Evolutionary conservation across 2,888 invertebrate species (phyloP).

Genomic region (Elegia similella): DNA sequence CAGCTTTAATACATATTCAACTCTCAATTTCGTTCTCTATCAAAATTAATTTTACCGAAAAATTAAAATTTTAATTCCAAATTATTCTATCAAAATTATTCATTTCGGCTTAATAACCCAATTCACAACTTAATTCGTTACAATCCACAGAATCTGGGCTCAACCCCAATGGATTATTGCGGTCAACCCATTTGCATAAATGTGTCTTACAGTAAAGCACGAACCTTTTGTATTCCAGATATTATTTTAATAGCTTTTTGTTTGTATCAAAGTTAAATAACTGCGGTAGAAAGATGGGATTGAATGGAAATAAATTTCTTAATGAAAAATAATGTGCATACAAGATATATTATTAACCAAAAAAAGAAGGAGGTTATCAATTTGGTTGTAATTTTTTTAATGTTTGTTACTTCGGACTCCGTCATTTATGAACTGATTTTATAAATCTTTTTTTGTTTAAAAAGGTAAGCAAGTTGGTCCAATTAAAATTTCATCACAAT

Average conservation of each 20-base stretch:
- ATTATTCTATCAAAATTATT: constrained; percentile 1
- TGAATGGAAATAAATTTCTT: neutral
- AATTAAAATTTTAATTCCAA: neutral
- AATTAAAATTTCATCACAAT: too few relatives aligned
- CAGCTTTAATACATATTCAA: too few relatives aligned
- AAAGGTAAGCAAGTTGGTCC: too few relatives aligned
- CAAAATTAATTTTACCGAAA: neutral
- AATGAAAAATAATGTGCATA: too few relatives aligned
- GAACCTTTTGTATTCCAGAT: constrained; percentile 9
- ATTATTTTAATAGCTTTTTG: constrained; percentile 2
- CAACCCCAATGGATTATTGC: constrained; percentile 12
- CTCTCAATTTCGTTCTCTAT: too few relatives aligned
- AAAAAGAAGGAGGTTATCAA: too few relatives aligned
- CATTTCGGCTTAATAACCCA: constrained; percentile 8
- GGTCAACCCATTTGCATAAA: constrained; percentile 14
- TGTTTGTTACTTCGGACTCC: too few relatives aligned
- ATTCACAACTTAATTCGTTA: constrained; percentile 14
- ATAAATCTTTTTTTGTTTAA: too few relatives aligned
- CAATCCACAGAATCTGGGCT: constrained; percentile 14
- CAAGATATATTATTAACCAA: too few relatives aligned
- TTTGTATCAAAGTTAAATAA: constrained; percentile 6
- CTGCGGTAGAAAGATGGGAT: neutral
- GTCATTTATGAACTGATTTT: too few relatives aligned
- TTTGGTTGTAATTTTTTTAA: too few relatives aligned
- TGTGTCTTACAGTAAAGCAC: constrained; percentile 10